Base-by-base conservation (phyloP, 2,888 invertebrate species). In the Xiphydria camelus region DNA sequence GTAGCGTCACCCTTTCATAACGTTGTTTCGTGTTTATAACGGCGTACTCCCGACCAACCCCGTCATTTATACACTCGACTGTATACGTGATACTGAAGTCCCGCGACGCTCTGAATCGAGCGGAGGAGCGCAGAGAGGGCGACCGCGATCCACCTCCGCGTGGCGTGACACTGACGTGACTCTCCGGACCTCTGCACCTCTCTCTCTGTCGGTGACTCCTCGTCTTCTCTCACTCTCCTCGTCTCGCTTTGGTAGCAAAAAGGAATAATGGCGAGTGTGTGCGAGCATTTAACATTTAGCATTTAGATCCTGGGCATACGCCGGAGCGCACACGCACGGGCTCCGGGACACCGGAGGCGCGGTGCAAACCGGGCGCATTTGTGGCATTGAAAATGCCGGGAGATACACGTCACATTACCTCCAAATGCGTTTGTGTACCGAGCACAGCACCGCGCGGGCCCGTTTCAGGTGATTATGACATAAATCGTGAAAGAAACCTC, bases 341-440 rank as follows among this genome's bases (percentile, higher is more conserved):
- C 14, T 20, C 12, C 20, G 18, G 15, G 14, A 15, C 32, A 15
- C 34, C 37, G 45, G 41, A 33, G 49, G 36, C 45, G 45, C 51
- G 41, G 45, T 50, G 36, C 47, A 37, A 51, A 48, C 37, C 53
- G n/a, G n/a, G n/a, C n/a, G n/a, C 60, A 61, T 57, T 63, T 57
- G 49, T 48, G 57, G 59, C 62, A 67, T 66, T 71, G 64, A 70
- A 67, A 62, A 62, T 51, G 52, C 48, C 43, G 57, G 22, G 49
- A 40, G 58, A 64, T 64, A 65, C 64, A 67, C 66, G 68, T 66
- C 62, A 55, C 70, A 62, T 71, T 70, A 66, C 62, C 64, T 63
- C 59, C 62, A 66, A 71, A 70, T 65, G 62, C 62, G 61, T 64
- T 64, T 57, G 57, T 54, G 61, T 59, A 55, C 48, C 51, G 47